Evolutionary conservation across 2,113 vertebrate genomes (phyloP).

Genomic region (Eubucco bourcierii): DNA sequence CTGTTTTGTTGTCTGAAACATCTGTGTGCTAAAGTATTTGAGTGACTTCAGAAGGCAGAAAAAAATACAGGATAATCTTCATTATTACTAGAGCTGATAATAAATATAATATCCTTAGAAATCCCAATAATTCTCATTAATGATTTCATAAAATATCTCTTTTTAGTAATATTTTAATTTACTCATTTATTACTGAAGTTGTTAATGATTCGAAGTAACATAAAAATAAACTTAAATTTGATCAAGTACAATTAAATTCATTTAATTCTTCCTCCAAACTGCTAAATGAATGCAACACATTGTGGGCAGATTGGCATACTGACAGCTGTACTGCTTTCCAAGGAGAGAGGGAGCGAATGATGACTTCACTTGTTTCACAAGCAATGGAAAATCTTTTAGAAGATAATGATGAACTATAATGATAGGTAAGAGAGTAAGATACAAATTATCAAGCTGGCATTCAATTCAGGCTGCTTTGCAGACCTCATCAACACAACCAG

Average conservation of each 20-base stretch:
- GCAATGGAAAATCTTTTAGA: conserved; percentile 34
- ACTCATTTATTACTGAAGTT: not conserved
- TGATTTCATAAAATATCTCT: not conserved
- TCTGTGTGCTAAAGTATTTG: not conserved
- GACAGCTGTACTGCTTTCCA: not conserved
- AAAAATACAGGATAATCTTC: not conserved
- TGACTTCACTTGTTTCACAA: conserved; percentile 45
- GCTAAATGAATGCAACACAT: not conserved
- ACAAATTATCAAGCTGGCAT: conserved; percentile 37
- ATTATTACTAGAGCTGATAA: not conserved
- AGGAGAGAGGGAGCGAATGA: not conserved
- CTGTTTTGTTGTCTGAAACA: not conserved
- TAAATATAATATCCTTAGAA: not conserved
- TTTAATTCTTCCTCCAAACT: conserved; percentile 9
- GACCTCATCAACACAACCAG: conserved; percentile 24
- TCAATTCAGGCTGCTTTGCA: conserved; percentile 1
- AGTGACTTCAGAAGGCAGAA: not conserved
- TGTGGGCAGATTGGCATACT: conserved; percentile 8
- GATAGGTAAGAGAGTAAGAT: conserved; percentile 47
- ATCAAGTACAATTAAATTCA: conserved; percentile 19
- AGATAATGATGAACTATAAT: conserved; percentile 41
- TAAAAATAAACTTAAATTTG: conserved; percentile 10
- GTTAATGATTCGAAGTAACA: not conserved
- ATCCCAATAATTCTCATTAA: not conserved
- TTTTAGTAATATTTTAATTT: conserved; percentile 5